These are phyloP conservation scores for Brachymystax lenok DNA, from an alignment of 2,797 vertebrate species.

Conservation along the genomic window DNA sequence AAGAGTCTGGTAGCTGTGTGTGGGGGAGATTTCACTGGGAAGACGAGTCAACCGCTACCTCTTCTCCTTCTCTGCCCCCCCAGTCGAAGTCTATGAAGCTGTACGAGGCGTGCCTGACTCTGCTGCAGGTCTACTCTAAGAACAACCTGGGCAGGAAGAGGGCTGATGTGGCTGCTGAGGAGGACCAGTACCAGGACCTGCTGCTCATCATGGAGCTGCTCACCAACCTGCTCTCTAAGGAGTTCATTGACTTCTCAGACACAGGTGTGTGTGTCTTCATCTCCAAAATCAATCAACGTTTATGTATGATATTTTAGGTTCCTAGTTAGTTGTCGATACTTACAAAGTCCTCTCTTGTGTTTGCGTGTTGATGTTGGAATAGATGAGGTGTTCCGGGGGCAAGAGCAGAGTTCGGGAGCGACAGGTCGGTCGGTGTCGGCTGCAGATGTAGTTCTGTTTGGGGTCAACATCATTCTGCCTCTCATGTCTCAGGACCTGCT, in stretches of 20 bases:
- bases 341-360: not conserved
- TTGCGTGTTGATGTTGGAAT: not conserved
- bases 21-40: not conserved
- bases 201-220: conserved; percentile 99
- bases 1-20: too few relatives aligned
- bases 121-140: conserved; percentile 98
- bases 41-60: not conserved
- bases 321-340: not conserved
- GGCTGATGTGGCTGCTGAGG: conserved; percentile 90
- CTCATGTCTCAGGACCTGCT: conserved; percentile 98
- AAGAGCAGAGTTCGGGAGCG: conserved; percentile 87
- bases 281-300: not conserved
- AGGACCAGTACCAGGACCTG: conserved; percentile 98
- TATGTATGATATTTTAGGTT: not conserved
- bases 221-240: conserved; percentile 96
- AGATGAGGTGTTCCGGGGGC: conserved; percentile 97
- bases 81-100: conserved; percentile 98
- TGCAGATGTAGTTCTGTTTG: conserved; percentile 96
- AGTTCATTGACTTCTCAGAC: conserved; percentile 99
- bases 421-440: conserved; percentile 89
- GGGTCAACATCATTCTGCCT: conserved; percentile 95
- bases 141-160: conserved; percentile 93
- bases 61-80: not conserved
- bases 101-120: conserved; percentile 95
- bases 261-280: conserved; percentile 78